phyloP scores from a whole-genome alignment of 2,113 vertebrate species.

The Abramis brama region DNA sequence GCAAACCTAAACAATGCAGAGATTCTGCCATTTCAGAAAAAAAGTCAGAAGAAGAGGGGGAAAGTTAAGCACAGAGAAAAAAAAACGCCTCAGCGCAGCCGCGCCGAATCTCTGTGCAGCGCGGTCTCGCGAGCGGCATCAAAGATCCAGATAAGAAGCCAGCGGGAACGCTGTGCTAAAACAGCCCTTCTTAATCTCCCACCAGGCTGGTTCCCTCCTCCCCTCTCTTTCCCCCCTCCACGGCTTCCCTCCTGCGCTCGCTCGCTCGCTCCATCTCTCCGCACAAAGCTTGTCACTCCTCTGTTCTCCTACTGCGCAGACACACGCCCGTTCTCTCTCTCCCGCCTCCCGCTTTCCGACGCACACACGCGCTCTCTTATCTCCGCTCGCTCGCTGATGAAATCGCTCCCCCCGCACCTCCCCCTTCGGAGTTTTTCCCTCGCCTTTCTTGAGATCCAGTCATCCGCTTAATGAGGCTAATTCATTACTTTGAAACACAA shows the following conservation, averaged over 20 bases:
- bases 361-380: conserved; percentile 35
- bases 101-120: conserved; percentile 36
- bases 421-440: conserved; percentile 27
- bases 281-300: conserved; percentile 39
- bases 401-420: conserved; percentile 6
- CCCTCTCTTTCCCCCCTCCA: background rate
- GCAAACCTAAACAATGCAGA: background rate
- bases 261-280: conserved; percentile 26
- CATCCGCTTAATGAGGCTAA: conserved; percentile 59
- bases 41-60: background rate
- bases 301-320: conserved; percentile 36
- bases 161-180: conserved; percentile 51
- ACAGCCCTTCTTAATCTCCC: conserved; percentile 55
- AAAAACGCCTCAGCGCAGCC: background rate
- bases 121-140: conserved; percentile 47
- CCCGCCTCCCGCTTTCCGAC: conserved; percentile 23
- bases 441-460: conserved; percentile 55
- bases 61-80: background rate
- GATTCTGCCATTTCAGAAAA: background rate
- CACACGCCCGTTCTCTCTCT: conserved; percentile 22
- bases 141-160: conserved; percentile 46
- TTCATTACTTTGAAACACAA: conserved; percentile 58
- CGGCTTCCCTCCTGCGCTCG: conserved; percentile 27
- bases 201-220: conserved; percentile 26
- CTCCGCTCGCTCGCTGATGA: conserved; percentile 40